phyloP scores from a whole-genome alignment of 2,797 vertebrate species.

The Diceros bicornis region DNA sequence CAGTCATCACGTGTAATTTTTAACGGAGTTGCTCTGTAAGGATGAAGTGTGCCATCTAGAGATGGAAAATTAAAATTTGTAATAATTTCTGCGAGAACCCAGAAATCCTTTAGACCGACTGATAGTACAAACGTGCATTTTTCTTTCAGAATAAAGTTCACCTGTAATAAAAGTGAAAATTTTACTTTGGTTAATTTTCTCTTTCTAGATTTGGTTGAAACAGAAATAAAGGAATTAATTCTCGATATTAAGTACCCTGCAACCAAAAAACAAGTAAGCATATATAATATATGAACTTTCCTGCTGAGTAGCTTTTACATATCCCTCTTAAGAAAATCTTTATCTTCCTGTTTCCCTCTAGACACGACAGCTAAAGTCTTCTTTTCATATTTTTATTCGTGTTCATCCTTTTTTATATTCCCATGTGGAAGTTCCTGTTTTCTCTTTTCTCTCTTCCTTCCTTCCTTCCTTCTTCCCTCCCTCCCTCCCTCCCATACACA shows the following conservation, averaged over 20 bases:
- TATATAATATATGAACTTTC: not conserved
- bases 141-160: slow-evolving; percentile 12
- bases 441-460: not conserved
- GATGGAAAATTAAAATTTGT: not conserved
- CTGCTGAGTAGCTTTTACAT: not conserved
- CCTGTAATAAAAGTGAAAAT: not conserved
- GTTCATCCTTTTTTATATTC: not conserved
- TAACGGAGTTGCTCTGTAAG: not conserved
- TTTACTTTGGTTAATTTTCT: slow-evolving; percentile 71
- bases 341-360: not conserved
- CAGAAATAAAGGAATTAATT: slow-evolving; percentile 93
- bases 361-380: not conserved
- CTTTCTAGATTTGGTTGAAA: slow-evolving; percentile 93
- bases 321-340: not conserved
- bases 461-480: no score
- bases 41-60: not conserved
- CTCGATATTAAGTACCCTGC: slow-evolving; percentile 98
- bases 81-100: not conserved
- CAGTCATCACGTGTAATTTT: not conserved
- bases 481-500: not conserved
- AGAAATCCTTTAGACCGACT: not conserved
- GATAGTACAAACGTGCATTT: not conserved
- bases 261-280: slow-evolving; percentile 96
- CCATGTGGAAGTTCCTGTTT: not conserved
- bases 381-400: not conserved